Percentiles rank a stretch among this genome's conserved stretches.
phyloP scores from a whole-genome alignment of 1,140 invertebrate species.

The Hyles euphorbiae region DNA sequence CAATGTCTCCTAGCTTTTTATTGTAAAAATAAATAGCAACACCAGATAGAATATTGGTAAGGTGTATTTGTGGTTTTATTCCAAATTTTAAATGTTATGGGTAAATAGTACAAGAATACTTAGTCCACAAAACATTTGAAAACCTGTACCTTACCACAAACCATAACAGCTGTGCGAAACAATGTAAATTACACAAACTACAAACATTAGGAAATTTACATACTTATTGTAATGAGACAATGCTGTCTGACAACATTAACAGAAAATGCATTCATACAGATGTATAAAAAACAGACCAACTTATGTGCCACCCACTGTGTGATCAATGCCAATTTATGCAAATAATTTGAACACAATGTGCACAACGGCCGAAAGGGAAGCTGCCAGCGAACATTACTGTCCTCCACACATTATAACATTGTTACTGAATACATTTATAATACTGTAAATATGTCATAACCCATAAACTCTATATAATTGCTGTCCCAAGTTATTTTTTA shows the following conservation, averaged over 20 bases:
- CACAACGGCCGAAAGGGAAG: slow-evolving; percentile 14
- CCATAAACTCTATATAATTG: too few relatives aligned
- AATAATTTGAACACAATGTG: slow-evolving; percentile 32
- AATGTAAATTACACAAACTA: slow-evolving; percentile 10
- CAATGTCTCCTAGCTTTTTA: too few relatives aligned
- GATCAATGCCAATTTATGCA: slow-evolving; percentile 35
- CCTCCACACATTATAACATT: background rate
- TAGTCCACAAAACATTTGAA: background rate
- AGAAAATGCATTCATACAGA: slow-evolving; percentile 6
- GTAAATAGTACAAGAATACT: background rate
- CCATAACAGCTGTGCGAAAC: background rate
- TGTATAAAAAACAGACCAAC: slow-evolving; percentile 5
- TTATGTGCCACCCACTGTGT: slow-evolving; percentile 19
- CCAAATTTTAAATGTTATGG: too few relatives aligned
- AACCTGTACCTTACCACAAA: background rate
- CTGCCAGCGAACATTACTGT: slow-evolving; percentile 15
- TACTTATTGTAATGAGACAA: slow-evolving; percentile 8
- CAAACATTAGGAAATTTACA: slow-evolving; percentile 5
- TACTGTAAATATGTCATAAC: too few relatives aligned
- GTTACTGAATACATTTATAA: slow-evolving; percentile 1
- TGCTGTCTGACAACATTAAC: slow-evolving; percentile 6
- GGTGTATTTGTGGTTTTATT: too few relatives aligned
- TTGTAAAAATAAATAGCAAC: too few relatives aligned
- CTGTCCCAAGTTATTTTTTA: too few relatives aligned
- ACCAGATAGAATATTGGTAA: too few relatives aligned